Evolutionary conservation across 2,888 invertebrate species (phyloP).

Genomic region (Pterostichus niger): DNA sequence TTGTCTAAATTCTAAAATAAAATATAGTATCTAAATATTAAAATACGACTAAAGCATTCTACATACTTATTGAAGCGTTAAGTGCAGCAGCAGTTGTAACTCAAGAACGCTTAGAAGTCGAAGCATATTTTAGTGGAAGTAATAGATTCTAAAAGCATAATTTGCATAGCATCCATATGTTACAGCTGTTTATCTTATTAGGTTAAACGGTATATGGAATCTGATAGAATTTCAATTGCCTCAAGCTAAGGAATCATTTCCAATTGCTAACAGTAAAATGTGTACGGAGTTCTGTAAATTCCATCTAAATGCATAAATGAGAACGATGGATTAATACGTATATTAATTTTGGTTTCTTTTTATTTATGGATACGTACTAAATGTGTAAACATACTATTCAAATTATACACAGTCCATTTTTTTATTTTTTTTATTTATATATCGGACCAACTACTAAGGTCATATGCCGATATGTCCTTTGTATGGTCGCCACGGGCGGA

Average conservation of each 20-base stretch:
- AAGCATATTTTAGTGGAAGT: not conserved
- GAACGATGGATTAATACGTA: no score
- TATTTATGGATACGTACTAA: no score
- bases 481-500: no score
- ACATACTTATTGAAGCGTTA: no score
- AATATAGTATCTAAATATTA: no score
- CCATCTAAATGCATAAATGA: not conserved
- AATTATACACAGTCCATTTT: conserved; percentile 9
- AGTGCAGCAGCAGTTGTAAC: not conserved
- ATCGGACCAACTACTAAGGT: no score
- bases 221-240: not conserved
- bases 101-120: not conserved
- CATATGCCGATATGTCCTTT: no score
- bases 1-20: no score
- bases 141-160: not conserved
- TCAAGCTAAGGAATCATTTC: not conserved
- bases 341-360: no score
- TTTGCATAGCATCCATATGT: not conserved
- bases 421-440: no score
- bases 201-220: conserved; percentile 15
- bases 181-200: not conserved
- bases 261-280: not conserved
- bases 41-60: no score
- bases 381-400: not conserved
- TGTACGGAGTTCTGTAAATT: not conserved